Conservation (phyloP, 2,888 invertebrate genomes). For the Acrobasis suavella region DNA sequence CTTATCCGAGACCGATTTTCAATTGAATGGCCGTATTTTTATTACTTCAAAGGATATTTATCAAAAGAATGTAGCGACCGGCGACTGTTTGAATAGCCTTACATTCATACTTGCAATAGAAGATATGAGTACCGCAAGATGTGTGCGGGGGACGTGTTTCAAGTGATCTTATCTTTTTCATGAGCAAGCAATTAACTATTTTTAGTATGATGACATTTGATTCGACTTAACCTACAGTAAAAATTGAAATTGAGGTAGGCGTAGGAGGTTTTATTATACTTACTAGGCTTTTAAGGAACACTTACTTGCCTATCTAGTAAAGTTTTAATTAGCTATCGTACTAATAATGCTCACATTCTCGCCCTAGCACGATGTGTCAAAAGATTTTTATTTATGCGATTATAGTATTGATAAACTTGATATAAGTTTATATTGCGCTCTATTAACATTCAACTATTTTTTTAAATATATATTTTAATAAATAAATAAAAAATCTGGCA, state of each 20-base stretch:
- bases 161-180: too few species aligned
- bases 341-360: too few species aligned
- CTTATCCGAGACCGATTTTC: slow-evolving; percentile 8
- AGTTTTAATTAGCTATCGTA: neutral
- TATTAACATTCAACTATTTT: too few species aligned
- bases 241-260: neutral
- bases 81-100: neutral
- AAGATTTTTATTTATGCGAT: too few species aligned
- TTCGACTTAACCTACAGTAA: too few species aligned
- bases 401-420: too few species aligned
- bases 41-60: slow-evolving; percentile 11
- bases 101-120: slow-evolving; percentile 1
- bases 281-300: too few species aligned
- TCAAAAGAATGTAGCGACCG: neutral
- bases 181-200: too few species aligned
- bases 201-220: too few species aligned
- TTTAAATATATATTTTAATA: too few species aligned
- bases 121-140: neutral
- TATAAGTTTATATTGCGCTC: too few species aligned
- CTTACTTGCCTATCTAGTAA: neutral
- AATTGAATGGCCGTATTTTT: slow-evolving; percentile 16
- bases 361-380: neutral
- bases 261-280: neutral
- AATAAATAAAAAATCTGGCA: too few species aligned
- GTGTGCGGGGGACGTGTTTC: neutral